phyloP scores from a whole-genome alignment of 2,888 invertebrate species.

The Thyatira batis region DNA sequence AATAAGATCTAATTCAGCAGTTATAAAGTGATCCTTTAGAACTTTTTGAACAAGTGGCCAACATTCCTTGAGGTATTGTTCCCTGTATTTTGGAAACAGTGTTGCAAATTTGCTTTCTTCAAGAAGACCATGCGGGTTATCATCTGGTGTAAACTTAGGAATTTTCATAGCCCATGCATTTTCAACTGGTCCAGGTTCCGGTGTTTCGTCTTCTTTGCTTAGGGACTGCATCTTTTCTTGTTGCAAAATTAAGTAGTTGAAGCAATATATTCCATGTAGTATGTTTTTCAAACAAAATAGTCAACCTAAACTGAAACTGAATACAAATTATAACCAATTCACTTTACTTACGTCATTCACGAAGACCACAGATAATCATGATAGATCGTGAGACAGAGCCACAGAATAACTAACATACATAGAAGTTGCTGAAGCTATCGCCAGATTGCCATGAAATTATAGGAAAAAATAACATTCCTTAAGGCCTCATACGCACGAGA shows the following conservation, averaged over 20 bases:
- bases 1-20: conserved; percentile 94
- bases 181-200: conserved; percentile 84
- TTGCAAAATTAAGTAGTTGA: not conserved
- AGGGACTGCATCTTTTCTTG: conserved; percentile 37
- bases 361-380: too few relatives aligned
- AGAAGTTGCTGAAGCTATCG: too few relatives aligned
- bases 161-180: conserved; percentile 94
- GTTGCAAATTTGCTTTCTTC: conserved; percentile 98
- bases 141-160: conserved; percentile 92
- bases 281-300: too few relatives aligned
- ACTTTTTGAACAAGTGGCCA: conserved; percentile 97
- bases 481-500: too few relatives aligned
- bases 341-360: too few relatives aligned
- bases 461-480: too few relatives aligned
- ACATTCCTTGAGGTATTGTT: conserved; percentile 96
- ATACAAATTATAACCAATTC: too few relatives aligned
- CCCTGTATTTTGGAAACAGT: conserved; percentile 98
- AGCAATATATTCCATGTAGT: not conserved
- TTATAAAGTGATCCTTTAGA: conserved; percentile 89
- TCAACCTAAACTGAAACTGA: too few relatives aligned
- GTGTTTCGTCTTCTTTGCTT: conserved; percentile 48
- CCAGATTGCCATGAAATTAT: too few relatives aligned
- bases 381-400: too few relatives aligned
- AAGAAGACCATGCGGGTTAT: conserved; percentile 93
- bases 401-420: too few relatives aligned